Evolutionary conservation across 2,888 invertebrate species (phyloP), one percentile per base, ranked within the genome.

Genomic region (Archips xylosteana): DNA sequence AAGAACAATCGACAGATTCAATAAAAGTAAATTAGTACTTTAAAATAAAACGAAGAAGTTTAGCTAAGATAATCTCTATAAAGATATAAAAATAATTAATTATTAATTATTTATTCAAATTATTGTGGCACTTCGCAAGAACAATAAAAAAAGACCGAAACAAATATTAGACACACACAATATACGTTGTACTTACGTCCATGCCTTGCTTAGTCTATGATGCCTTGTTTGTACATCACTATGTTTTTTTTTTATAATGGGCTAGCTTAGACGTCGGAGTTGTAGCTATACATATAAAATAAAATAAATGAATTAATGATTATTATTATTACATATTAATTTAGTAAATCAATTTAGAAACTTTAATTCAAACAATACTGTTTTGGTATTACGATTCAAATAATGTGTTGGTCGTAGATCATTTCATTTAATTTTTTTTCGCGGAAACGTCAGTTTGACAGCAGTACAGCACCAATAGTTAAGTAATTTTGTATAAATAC

Each of bases 381-480:
- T n/a, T 5, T n/a, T 13, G 13, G 4, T 49, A 6, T 49, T 49
- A 12, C 13, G 49, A 49, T 2, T 49, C n/a, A 49, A 49, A 5
- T 13, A 13, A 5, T 23, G 15, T 51, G 2, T 9, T 10, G 2
- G 32, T 12, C 10, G 51, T 23, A 3, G 8, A 3, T 32, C 3
- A 57, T 32, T 9, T 57, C 23, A 23, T 23, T 23, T 32, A 8
- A 23, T 23, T 10, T 23, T 32, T 32, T 57, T 57, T 57, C 12
- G 32, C 32, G 57, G 32, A 59, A 64, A 49, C 51, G 34, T 68
- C 63, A 76, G 71, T 69, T 76, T 74, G 76, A 73, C 72, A 68
- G 75, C 75, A 71, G 76, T 74, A 73, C 72, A 68, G 75, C 75
- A 71, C 77, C 75, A 62, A 66, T 75, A 76, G 78, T 80, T 81